phyloP scores from a whole-genome alignment of 2,797 vertebrate species.

The Coregonus sp. region DNA sequence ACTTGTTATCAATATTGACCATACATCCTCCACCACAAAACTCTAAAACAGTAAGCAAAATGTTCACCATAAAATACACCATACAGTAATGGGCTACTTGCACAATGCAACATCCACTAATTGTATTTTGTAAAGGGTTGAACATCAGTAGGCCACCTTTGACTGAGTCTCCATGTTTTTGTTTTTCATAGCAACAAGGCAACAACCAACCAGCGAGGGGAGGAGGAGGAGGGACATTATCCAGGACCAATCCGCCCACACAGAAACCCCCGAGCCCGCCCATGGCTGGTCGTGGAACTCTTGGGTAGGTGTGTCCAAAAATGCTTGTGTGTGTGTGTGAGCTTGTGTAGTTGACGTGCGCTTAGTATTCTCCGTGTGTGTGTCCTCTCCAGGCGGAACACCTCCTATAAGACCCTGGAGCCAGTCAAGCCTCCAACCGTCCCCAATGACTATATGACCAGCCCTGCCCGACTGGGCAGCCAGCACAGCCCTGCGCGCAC shows the following conservation, averaged over 20 bases:
- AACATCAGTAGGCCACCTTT: not conserved
- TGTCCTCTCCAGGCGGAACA: constrained; percentile 83
- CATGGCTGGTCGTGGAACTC: constrained; percentile 93
- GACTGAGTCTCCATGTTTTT: no score
- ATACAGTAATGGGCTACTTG: not conserved
- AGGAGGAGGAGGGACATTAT: constrained; percentile 85
- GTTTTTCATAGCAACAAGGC: constrained; percentile 84
- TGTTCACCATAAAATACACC: no score
- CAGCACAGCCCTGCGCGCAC: constrained; percentile 97
- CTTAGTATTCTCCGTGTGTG: not conserved
- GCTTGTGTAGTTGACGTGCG: no score
- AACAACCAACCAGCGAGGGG: constrained; percentile 89
- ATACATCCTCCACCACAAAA: not conserved
- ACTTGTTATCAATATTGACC: not conserved
- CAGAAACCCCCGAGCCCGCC: constrained; percentile 99
- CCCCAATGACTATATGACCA: constrained; percentile 99
- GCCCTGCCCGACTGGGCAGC: constrained; percentile 90
- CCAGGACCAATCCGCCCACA: constrained; percentile 96
- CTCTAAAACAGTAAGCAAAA: not conserved
- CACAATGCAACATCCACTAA: not conserved
- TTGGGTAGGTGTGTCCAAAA: constrained; percentile 80
- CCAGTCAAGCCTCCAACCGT: constrained; percentile 97
- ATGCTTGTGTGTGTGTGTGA: not conserved
- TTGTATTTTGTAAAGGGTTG: not conserved
- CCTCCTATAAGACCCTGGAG: constrained; percentile 97